These are phyloP conservation scores for Brachypodius melanocephalos DNA, from an alignment of 2,113 vertebrate genomes.

Conservation along the genomic window DNA sequence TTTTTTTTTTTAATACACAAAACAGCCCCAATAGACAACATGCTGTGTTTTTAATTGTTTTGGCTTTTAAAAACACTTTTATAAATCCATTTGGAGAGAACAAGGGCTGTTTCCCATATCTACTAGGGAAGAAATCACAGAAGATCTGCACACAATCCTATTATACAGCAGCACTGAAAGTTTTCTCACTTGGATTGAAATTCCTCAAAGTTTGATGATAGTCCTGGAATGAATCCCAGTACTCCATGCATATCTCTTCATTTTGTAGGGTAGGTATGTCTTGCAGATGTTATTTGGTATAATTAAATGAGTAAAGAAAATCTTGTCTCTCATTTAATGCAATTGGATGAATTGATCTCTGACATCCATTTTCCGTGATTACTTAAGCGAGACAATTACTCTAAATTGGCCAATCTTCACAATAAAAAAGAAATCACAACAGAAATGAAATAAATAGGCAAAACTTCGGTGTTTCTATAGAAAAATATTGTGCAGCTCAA, in stretches of 20 bases:
- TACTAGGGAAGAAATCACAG: background rate
- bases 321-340: background rate
- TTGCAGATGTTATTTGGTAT: background rate
- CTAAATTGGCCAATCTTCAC: background rate
- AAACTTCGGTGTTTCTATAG: background rate
- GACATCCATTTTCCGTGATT: background rate
- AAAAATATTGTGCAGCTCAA: background rate
- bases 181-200: background rate
- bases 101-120: background rate
- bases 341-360: background rate
- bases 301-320: slow-evolving; percentile 18
- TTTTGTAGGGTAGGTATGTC: background rate
- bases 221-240: background rate
- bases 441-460: background rate
- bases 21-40: background rate
- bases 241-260: background rate
- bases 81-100: background rate
- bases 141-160: background rate
- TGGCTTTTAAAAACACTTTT: background rate
- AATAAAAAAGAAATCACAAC: background rate
- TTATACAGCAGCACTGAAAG: background rate
- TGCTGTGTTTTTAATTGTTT: background rate
- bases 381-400: background rate
- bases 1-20: background rate
- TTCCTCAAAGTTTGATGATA: background rate